Percentiles rank a stretch among this genome's conserved stretches.
phyloP scores from a whole-genome alignment of 1,140 invertebrate species.

The Zaprionus tsacasi region DNA sequence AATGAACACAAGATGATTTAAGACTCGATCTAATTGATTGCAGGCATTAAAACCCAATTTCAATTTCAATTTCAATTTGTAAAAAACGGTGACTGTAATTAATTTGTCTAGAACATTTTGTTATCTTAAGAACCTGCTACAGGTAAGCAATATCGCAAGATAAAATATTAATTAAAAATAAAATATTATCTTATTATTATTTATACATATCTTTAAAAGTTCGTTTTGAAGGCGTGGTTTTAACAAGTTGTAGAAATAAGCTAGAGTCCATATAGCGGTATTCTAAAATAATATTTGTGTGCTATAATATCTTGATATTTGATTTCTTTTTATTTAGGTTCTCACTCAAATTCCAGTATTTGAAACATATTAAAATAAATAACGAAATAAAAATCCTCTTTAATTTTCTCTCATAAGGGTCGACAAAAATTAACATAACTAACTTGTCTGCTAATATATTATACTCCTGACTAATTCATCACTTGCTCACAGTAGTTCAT shows the following conservation, averaged over 20 bases:
- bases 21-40: background rate
- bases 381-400: background rate
- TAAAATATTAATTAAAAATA: no score
- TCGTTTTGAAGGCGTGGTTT: no score
- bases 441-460: background rate
- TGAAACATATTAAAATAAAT: background rate
- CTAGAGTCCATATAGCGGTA: no score
- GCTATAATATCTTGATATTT: no score
- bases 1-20: slow-evolving; percentile 11
- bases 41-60: slow-evolving; percentile 2
- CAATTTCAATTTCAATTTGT: background rate
- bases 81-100: background rate
- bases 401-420: background rate
- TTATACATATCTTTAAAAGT: no score
- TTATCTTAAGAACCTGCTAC: slow-evolving; percentile 14
- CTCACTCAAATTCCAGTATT: background rate
- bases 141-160: background rate
- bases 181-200: no score
- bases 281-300: no score
- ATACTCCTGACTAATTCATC: background rate
- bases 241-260: no score
- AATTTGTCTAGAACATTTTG: slow-evolving; percentile 11
- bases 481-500: background rate
- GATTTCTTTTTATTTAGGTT: no score
- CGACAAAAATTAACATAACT: background rate